phyloP scores from a whole-genome alignment of 2,888 invertebrate species.

The Nesidiocoris tenuis region DNA sequence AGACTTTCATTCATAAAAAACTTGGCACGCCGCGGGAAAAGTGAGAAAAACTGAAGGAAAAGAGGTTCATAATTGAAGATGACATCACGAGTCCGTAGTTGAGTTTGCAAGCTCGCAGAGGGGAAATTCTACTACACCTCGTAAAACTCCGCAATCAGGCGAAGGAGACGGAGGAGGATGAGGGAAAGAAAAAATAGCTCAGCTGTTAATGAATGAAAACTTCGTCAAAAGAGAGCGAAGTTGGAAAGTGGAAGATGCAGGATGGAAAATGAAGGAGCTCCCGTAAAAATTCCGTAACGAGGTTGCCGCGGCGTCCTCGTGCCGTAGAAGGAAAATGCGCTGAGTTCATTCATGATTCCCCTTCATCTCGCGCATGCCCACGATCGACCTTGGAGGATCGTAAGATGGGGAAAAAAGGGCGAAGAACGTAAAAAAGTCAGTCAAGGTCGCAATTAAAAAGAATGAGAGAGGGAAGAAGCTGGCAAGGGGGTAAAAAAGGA shows the following conservation, averaged over 20 bases:
- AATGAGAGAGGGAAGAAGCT: neutral
- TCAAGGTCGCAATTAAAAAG: conserved; percentile 50
- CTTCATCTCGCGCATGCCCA: neutral
- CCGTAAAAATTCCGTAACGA: neutral
- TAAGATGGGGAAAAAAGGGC: neutral
- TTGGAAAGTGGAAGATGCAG: neutral
- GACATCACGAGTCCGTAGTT: conserved; percentile 25
- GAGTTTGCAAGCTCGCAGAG: neutral
- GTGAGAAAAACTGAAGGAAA: conserved; percentile 35
- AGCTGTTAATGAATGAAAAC: conserved; percentile 47
- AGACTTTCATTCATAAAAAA: conserved; percentile 43
- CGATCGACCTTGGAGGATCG: neutral
- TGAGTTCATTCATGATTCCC: conserved; percentile 17
- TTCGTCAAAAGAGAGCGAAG: conserved; percentile 46
- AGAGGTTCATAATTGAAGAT: conserved; percentile 45
- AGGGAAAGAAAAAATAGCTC: conserved; percentile 49
- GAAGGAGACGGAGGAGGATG: conserved; percentile 38
- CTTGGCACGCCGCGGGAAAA: conserved; percentile 7
- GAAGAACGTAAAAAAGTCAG: conserved; percentile 47
- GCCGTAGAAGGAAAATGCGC: neutral
- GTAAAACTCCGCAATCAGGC: conserved; percentile 42
- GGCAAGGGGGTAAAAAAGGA: conserved; percentile 7
- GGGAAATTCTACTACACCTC: conserved; percentile 18
- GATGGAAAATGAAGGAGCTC: conserved; percentile 1
- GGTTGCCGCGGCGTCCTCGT: neutral